Conservation (phyloP, 2,888 invertebrate genomes). For the Lathronympha strigana region DNA sequence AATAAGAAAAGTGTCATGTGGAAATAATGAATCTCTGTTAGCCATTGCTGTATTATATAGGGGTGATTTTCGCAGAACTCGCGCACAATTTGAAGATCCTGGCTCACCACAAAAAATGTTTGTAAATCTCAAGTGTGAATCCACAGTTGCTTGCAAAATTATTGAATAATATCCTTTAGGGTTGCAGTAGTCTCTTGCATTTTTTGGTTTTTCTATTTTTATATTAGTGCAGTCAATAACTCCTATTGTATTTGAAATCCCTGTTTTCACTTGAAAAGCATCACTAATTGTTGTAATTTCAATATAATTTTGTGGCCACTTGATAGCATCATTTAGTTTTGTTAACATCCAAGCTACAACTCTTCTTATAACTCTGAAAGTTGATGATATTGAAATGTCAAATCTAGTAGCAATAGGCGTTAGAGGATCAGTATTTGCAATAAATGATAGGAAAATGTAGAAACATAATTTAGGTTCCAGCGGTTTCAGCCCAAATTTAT, state of each 20-base stretch:
- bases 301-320: constrained; percentile 62
- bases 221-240: constrained; percentile 66
- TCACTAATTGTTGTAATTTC: constrained; percentile 59
- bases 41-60: constrained; percentile 61
- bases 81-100: constrained; percentile 62
- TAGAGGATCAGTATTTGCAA: constrained; percentile 64
- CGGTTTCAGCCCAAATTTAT: constrained; percentile 68
- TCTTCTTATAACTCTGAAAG: constrained; percentile 66
- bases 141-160: constrained; percentile 64
- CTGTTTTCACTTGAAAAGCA: constrained; percentile 59
- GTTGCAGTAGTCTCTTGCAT: constrained; percentile 64
- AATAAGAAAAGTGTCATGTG: constrained; percentile 63
- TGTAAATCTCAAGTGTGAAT: constrained; percentile 63
- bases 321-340: constrained; percentile 63
- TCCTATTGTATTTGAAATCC: constrained; percentile 64
- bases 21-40: constrained; percentile 59
- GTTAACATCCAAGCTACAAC: constrained; percentile 68
- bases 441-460: constrained; percentile 67
- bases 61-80: constrained; percentile 65
- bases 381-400: constrained; percentile 70
- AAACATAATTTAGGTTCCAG: constrained; percentile 67
- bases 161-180: constrained; percentile 67
- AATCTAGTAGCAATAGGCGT: constrained; percentile 68
- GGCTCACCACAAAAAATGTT: constrained; percentile 71
- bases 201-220: constrained; percentile 68